Evolutionary conservation across 64 coral and sea anemone genomes (phyloP), one percentile per base, ranked within the genome.

Genomic region (Trachythela sp.): DNA sequence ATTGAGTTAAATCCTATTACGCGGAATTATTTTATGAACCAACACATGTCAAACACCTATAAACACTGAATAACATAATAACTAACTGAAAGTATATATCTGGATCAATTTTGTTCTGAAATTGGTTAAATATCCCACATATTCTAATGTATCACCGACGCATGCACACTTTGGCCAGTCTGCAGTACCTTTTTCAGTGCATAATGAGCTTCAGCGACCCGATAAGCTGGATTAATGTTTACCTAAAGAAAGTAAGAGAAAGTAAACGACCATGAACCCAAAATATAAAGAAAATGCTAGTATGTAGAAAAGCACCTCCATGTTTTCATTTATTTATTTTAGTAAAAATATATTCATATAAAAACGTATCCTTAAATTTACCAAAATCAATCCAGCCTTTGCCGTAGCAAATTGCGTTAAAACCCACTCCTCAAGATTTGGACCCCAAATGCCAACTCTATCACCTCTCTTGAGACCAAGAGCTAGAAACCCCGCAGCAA

Each of bases 401-500:
- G 91, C 96, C 42, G 96, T 99, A 15, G 91, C 96, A 93, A 94
- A 99, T 84, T 99, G 96, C 84, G 96, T 94, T 24, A 99, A 36
- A 33, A 99, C 70, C 95, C 96, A 99, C 36, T 99, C 96, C 80
- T 93, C 88, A 40, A 85, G 89, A 59, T 99, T 99, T 30, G 96
- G 96, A 56, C 93, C 96, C 96, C 96, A 99, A 13, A 99, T 93
- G 29, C 96, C 96, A 8, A 99, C 91, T 48, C 96, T 88, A 48
- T 99, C 96, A 77, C 96, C 96, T 93, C 84, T 99, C 83, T 91
- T 54, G 29, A 99, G 51, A 4, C 96, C 96, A 75, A 99, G 43
- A 11, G 93, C 88, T 70, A 93, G 49, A 51, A 99, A 91, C 31
- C 96, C 92, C 72, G 96, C 89, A n/a, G 96, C 96, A 70, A 99